A percentile compares a stretch with the other conserved stretches of the same genome.
Conservation (phyloP, 2,888 invertebrate genomes). For the Xestia sexstrigata region DNA sequence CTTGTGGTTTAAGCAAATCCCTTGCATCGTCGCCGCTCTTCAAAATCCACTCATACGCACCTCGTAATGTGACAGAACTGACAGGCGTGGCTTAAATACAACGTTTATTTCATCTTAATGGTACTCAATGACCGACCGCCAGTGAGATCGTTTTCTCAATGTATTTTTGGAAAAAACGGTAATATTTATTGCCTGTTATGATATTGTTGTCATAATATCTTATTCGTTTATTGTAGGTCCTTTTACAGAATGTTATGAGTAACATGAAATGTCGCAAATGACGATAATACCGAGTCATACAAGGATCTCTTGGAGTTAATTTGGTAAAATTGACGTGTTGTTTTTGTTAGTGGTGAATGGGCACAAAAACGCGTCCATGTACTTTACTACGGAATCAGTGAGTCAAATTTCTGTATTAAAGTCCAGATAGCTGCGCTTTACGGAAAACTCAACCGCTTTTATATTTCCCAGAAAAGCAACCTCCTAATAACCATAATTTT, state of each 20-base stretch:
- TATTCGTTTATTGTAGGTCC: neutral
- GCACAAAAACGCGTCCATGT: neutral
- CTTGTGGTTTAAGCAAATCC: slow-evolving; percentile 56
- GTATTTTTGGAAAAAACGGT: slow-evolving; percentile 10
- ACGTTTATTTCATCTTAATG: slow-evolving; percentile 59
- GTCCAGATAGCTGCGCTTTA: neutral
- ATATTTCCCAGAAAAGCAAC: neutral
- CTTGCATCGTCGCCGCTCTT: slow-evolving; percentile 50
- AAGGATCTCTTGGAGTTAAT: neutral
- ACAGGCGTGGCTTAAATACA: slow-evolving; percentile 60
- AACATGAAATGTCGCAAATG: neutral
- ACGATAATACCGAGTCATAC: neutral
- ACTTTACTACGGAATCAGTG: neutral
- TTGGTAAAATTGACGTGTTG: neutral
- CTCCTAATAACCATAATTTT: slow-evolving; percentile 1
- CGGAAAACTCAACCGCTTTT: slow-evolving; percentile 23
- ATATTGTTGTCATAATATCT: neutral
- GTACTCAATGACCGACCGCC: slow-evolving; percentile 35
- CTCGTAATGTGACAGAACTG: slow-evolving; percentile 56
- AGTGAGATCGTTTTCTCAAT: slow-evolving; percentile 10
- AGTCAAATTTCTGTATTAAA: neutral
- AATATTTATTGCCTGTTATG: slow-evolving; percentile 3
- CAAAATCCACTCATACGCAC: slow-evolving; percentile 56
- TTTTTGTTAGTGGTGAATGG: neutral
- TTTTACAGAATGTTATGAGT: neutral